phyloP scores from a whole-genome alignment of 1,140 invertebrate species.

The Phenacoccus solenopsis region DNA sequence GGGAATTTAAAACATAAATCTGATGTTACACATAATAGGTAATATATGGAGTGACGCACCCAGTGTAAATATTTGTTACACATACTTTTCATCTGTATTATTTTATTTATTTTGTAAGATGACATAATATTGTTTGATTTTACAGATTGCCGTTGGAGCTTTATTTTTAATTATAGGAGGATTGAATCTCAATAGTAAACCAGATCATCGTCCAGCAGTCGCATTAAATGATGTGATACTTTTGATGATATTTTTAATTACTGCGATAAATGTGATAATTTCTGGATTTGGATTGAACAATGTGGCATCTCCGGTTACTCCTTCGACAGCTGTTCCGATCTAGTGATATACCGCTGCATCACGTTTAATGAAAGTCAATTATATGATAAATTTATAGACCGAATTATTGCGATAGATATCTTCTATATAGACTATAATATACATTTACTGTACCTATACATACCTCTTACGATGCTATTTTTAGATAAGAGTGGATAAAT shows the following conservation, averaged over 20 bases:
- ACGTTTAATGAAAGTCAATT: too few species aligned
- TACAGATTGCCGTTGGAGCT: slow-evolving; percentile 59
- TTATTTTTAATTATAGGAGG: slow-evolving; percentile 65
- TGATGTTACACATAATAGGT: neutral
- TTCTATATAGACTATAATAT: too few species aligned
- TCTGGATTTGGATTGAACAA: slow-evolving; percentile 61
- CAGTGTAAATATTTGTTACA: neutral
- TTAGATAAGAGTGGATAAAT: too few species aligned
- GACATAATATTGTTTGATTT: neutral
- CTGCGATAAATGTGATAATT: slow-evolving; percentile 62
- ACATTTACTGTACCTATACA: too few species aligned
- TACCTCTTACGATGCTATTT: too few species aligned
- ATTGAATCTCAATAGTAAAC: slow-evolving; percentile 58
- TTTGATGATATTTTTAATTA: slow-evolving; percentile 63
- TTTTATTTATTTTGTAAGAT: neutral
- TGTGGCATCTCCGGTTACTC: too few species aligned
- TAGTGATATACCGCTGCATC: too few species aligned
- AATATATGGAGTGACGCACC: neutral
- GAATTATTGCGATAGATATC: too few species aligned
- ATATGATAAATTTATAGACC: too few species aligned
- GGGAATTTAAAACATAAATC: neutral
- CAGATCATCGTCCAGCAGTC: slow-evolving; percentile 52
- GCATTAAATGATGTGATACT: slow-evolving; percentile 67
- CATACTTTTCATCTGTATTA: neutral
- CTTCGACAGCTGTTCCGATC: too few species aligned